phyloP scores from a whole-genome alignment of 1,140 invertebrate species.

The Copidosoma floridanum region DNA sequence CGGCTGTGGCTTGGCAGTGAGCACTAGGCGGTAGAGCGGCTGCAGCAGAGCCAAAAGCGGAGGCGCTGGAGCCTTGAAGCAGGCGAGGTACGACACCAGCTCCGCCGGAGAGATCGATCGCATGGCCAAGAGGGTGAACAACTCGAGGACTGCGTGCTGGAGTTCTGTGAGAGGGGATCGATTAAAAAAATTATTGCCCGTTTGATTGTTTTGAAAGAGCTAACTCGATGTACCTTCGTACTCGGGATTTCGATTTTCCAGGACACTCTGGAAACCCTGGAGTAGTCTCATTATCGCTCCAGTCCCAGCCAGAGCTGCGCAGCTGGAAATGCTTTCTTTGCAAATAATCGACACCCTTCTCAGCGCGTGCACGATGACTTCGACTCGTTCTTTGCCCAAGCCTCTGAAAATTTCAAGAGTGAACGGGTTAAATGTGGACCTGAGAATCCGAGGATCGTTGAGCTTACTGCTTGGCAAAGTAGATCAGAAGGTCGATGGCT shows the following conservation, averaged over 20 bases:
- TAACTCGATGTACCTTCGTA: constrained; percentile 47
- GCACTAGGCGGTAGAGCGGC: constrained; percentile 56
- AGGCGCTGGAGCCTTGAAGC: constrained; percentile 58
- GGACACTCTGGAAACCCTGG: constrained; percentile 47
- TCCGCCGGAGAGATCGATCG: constrained; percentile 60
- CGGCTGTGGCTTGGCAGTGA: constrained; percentile 55
- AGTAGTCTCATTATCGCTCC: constrained; percentile 50
- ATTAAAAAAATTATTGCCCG: neutral
- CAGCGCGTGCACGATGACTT: constrained; percentile 44
- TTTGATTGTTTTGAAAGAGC: no score
- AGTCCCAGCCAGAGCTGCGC: constrained; percentile 48
- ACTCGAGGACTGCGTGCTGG: constrained; percentile 61
- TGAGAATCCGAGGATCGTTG: neutral
- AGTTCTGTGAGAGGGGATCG: constrained; percentile 50
- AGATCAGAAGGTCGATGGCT: constrained; percentile 62
- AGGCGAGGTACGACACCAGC: constrained; percentile 57
- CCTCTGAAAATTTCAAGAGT: constrained; percentile 34
- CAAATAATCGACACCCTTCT: constrained; percentile 49
- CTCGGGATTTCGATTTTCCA: constrained; percentile 40
- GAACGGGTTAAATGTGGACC: neutral
- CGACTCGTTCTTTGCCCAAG: constrained; percentile 42
- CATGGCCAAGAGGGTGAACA: constrained; percentile 59
- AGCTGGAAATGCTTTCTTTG: constrained; percentile 53
- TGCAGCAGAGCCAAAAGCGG: constrained; percentile 57
- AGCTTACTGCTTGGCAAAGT: constrained; percentile 60